Percentiles rank a stretch among this genome's conserved stretches.
These are phyloP conservation scores for Coilia nasus DNA, from an alignment of 2,797 vertebrate genomes.

Conservation along the genomic window DNA sequence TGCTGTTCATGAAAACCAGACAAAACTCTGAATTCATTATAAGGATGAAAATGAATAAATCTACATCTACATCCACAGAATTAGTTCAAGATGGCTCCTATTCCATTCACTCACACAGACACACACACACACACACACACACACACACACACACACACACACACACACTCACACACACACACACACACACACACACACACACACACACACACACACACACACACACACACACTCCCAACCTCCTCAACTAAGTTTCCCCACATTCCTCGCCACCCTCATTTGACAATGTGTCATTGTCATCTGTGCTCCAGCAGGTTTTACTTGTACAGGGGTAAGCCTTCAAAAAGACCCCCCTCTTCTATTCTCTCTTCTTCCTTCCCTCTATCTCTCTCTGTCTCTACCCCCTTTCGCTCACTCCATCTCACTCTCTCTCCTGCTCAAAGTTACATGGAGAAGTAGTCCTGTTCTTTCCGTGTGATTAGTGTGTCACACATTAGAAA, in stretches of 20 bases:
- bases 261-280: neutral
- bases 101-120: neutral
- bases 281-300: constrained; percentile 75
- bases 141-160: neutral
- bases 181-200: constrained; percentile 24
- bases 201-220: neutral
- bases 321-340: constrained; percentile 56
- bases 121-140: neutral
- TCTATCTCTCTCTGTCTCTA: constrained; percentile 27
- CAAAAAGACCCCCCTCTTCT: constrained; percentile 42
- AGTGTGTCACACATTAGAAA: constrained; percentile 95
- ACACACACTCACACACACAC: constrained; percentile 36
- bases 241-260: neutral
- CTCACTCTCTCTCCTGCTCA: constrained; percentile 69
- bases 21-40: neutral
- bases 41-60: neutral
- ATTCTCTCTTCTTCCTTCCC: constrained; percentile 56
- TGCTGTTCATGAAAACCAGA: neutral
- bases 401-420: constrained; percentile 40
- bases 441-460: constrained; percentile 86
- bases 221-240: neutral
- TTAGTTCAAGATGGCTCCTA: neutral
- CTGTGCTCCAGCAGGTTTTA: constrained; percentile 63
- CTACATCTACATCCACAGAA: neutral
- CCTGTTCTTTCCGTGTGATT: constrained; percentile 89